Evolutionary conservation across 2,113 vertebrate genomes (phyloP).

Genomic region (Tautogolabrus adspersus): DNA sequence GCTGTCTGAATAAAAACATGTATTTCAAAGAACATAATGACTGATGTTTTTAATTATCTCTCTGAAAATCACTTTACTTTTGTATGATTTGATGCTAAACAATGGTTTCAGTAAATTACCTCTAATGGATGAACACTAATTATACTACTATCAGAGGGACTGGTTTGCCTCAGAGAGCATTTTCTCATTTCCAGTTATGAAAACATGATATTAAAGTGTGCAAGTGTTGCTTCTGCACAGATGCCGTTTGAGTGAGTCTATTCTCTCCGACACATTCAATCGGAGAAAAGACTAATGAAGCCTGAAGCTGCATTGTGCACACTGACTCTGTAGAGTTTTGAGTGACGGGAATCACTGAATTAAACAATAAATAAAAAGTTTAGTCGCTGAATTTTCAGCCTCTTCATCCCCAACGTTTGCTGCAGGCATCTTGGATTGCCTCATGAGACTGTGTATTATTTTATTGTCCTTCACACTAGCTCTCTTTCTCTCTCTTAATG

Average conservation of each 20-base stretch:
- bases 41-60: neutral
- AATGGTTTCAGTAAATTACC: neutral
- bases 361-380: neutral
- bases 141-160: constrained; percentile 7
- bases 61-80: neutral
- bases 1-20: neutral
- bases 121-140: neutral
- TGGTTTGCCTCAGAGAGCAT: neutral
- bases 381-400: neutral
- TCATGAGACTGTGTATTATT: neutral
- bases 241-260: neutral
- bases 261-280: constrained; percentile 3
- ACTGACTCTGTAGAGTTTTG: neutral
- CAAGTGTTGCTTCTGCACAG: neutral
- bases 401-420: neutral
- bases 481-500: neutral
- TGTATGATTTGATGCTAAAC: neutral
- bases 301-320: neutral
- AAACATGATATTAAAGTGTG: neutral
- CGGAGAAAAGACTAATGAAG: neutral
- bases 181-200: constrained; percentile 15
- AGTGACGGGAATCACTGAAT: neutral
- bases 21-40: too few relatives aligned
- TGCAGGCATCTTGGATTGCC: neutral
- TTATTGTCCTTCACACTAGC: neutral